Base-by-base conservation (phyloP, 2,797 vertebrate genomes). In the Philypnodon macrostomus region DNA sequence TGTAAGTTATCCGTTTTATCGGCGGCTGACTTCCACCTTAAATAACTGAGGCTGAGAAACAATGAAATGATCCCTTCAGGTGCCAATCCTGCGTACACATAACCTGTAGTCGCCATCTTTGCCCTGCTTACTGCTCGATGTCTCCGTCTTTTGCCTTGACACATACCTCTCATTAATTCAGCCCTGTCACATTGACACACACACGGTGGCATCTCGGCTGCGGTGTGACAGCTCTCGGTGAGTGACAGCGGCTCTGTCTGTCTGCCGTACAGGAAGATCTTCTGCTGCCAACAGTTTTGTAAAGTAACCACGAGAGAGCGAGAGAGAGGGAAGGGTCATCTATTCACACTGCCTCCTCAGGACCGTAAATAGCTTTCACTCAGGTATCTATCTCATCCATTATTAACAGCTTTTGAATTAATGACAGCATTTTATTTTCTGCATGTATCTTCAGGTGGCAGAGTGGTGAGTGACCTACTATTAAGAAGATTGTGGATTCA, bases 111-210 rank as follows among this genome's bases (percentile, higher is more conserved):
- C 57, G 53, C 80, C 81, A 73, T 83, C 75, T 75, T 72, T 73
- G 67, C 65, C 68, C 81, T 80, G 70, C 68, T 80, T 72, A 62
- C 72, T 67, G 26, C 47, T 78, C 76, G 64, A 70, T 21, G 60
- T 80, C 80, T 71, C 46, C 62, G 57, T 73, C 68, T 70, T n/a
- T n/a, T 24, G 5, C 26, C 54, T 63, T 75, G 73, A 81, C 33
- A 8, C 80, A 64, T 80, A 83, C 84, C 83, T 83, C 78, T 89
- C 77, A 74, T 88, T 90, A 90, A 87, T 75, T 84, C 84, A 87
- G 83, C 63, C 62, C 72, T 71, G 64, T 87, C 88, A 86, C 65
- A 62, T 34, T 23, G 19, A 80, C 75, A 81, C 65, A 51, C 47
- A 59, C 48, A 71, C 75, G 78, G 78, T 85, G 89, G 77, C 78